Base-by-base conservation (phyloP, 1,140 invertebrate genomes). In the Rhynchophorus ferrugineus region DNA sequence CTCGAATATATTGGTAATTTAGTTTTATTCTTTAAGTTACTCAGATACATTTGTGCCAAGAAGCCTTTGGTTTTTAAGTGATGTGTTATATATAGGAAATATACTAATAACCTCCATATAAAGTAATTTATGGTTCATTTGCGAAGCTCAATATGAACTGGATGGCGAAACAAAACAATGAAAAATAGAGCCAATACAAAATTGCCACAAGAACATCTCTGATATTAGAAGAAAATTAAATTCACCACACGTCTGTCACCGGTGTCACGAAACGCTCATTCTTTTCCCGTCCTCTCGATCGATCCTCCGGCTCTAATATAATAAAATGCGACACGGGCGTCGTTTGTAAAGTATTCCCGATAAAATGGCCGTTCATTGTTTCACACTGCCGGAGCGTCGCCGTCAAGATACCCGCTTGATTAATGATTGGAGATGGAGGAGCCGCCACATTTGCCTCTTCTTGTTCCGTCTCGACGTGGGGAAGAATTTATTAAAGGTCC, bases 361-460 rank as follows among this genome's bases (percentile, higher is more conserved):
- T 54, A 54, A 54, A 54, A 54, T 54, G 44, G 51, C 51, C 51
- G 44, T 36, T 54, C 51, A 54, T 54, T 54, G 51, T 54, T 54
- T 54, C 51, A 54, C 51, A 54, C 44, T 33, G 51, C 44, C 51
- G 38, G 45, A 22, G 45, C 45, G 33, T 37, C 33, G 45, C 18
- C 41, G 24, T 44, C 50, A 44, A 54, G 51, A 54, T 54, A 54
- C 44, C n/a, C 51, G 44, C 34, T 34, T 47, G 51, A 54, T 54
- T 54, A 54, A 54, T 54, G 51, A 47, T 17, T 7, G 11, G 7
- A 43, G 50, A 45, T 21, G 37, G 44, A 51, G 44, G 39, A 44
- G 34, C 43, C 16, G 44, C 50, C 50, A 39, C 50, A 52, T 52
- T 52, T 52, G 50, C 50, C 43, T 52, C 43, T 38, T 46, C 43